Evolutionary conservation across 2,888 invertebrate species (phyloP), one percentile per base, ranked within the genome.

Genomic region (Sipha maydis): DNA sequence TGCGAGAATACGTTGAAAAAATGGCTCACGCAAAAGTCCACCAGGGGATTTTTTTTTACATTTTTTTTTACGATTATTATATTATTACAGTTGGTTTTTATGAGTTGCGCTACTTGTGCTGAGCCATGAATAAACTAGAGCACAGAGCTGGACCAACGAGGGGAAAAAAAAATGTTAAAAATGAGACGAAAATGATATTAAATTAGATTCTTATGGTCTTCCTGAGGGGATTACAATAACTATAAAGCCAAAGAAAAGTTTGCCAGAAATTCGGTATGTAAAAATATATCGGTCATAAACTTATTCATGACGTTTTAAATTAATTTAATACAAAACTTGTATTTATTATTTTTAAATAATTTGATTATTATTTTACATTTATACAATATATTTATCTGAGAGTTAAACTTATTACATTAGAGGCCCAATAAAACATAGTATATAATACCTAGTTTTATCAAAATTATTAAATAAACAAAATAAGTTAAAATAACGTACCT

Each of bases 41-140:
- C 38, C 21, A 38, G 79, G 71, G 71, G 71, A 79, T 86, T 71
- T 86, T 86, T 83, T 82, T 82, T 71, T 48, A 75, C 75, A 77
- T 76, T 78, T 85, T 78, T n/a, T 85, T 88, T 88, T 88, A 88
- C 85, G 85, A 85, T 88, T 88, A 88, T 79, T 73, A 88, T 88
- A 80, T 88, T 88, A 88, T 75, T 79, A 75, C 86, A 73, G 80
- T 79, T 73, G 73, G 80, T 80, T 88, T 85, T 88, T 88, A 88
- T 41, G 86, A 80, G 86, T 80, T 25, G 19, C 31, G 9, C 79
- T 75, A 86, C 86, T 86, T 80, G 79, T 80, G 86, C 80, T 34
- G 56, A 56, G 83, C 56, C 85, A 79, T 79, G 85, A 86, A 86
- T 71, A 86, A 86, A 86, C 69, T 79, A 86, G 19, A 34, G 38